These are phyloP conservation scores for Microcebus griseorufus DNA, from an alignment of 2,113 vertebrate genomes.

Conservation along the genomic window DNA sequence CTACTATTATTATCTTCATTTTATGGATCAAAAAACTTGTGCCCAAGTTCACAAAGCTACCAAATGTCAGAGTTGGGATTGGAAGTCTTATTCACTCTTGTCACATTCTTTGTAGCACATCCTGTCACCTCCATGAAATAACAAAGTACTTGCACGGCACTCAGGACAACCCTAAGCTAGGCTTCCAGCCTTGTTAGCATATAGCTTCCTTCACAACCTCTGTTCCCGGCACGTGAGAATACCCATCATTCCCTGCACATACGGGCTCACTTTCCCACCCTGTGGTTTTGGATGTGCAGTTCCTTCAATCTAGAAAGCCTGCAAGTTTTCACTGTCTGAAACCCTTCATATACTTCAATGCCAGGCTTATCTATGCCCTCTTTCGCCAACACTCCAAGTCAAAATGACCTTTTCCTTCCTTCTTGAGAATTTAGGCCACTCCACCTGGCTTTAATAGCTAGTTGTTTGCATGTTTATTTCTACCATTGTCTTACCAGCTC, in stretches of 20 bases:
- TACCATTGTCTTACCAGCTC: background rate
- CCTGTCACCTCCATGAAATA: background rate
- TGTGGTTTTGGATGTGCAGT: background rate
- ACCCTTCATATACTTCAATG: background rate
- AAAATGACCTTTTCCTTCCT: background rate
- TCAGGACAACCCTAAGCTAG: background rate
- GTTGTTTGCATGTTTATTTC: background rate
- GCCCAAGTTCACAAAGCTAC: background rate
- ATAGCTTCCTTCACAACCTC: accelerated
- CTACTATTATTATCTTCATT: background rate
- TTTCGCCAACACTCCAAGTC: background rate
- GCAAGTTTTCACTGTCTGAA: background rate
- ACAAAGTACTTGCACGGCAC: background rate
- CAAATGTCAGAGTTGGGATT: background rate
- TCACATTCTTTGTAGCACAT: background rate
- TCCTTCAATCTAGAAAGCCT: background rate
- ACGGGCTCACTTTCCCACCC: background rate
- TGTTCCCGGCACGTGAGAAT: background rate
- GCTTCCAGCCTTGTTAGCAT: background rate
- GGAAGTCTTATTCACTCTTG: background rate
- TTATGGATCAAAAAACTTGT: background rate
- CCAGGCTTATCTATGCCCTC: background rate
- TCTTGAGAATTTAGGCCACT: background rate
- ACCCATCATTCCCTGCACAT: background rate
- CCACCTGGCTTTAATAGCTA: background rate